A percentile compares a stretch with the other conserved stretches of the same genome.
These are phyloP conservation scores for Micropoecilia bifurca DNA, from an alignment of 2,797 vertebrate genomes.

Conservation along the genomic window DNA sequence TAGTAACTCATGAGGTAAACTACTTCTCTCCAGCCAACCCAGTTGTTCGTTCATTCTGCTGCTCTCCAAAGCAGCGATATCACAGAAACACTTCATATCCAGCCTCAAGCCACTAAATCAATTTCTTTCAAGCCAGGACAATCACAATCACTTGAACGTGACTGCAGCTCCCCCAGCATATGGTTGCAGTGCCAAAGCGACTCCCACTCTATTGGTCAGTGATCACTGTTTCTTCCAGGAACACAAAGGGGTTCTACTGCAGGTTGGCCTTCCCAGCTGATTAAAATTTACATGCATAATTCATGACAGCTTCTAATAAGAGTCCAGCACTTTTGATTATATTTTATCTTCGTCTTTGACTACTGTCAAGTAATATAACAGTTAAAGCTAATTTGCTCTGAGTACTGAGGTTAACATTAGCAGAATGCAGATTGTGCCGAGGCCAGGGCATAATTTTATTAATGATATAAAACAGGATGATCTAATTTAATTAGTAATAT, in stretches of 20 bases:
- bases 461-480: slow-evolving; percentile 2
- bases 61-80: slow-evolving; percentile 46
- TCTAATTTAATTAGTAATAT: slow-evolving; percentile 12
- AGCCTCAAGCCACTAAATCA: slow-evolving; percentile 51
- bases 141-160: slow-evolving; percentile 61
- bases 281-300: slow-evolving; percentile 52
- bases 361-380: slow-evolving; percentile 49
- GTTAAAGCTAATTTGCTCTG: slow-evolving; percentile 43
- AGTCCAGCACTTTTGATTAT: slow-evolving; percentile 49
- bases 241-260: neutral
- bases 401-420: slow-evolving; percentile 21
- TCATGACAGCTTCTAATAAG: slow-evolving; percentile 39
- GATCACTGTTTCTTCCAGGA: neutral
- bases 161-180: slow-evolving; percentile 47
- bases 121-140: slow-evolving; percentile 51
- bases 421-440: slow-evolving; percentile 22
- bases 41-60: slow-evolving; percentile 19
- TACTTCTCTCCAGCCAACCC: slow-evolving; percentile 12
- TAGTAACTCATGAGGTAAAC: slow-evolving; percentile 20
- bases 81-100: slow-evolving; percentile 40
- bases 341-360: slow-evolving; percentile 42
- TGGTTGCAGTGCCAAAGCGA: slow-evolving; percentile 31
- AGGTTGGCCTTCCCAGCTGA: slow-evolving; percentile 14
- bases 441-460: slow-evolving; percentile 8
- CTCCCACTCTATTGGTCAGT: slow-evolving; percentile 12